Base-by-base conservation (phyloP, 2,797 vertebrate species). In the Tamandua tetradactyla region DNA sequence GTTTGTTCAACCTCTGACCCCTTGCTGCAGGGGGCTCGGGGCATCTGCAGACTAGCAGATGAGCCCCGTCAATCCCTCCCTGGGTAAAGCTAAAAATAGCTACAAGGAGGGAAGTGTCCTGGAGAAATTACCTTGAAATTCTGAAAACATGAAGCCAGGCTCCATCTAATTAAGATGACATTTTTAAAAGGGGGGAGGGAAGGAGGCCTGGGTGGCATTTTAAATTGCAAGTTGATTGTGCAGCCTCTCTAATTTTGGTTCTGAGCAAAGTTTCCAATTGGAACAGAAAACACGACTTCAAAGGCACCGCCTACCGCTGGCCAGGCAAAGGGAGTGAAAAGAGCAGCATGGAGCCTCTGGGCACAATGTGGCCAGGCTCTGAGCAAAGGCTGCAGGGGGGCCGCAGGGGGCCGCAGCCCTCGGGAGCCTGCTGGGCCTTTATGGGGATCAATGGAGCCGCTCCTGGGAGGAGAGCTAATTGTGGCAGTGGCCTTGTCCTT, bases 121-220 rank as follows among this genome's bases (percentile, higher is more conserved):
- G 47, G 89, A 97, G 97, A 96, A 96, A 97, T 97, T 37, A 9
- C 94, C 97, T 92, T 83, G n/a, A 92, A 96, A 96, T 87, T 91
- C 20, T 52, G 30, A 87, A 97, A 97, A 27, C 85, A 81, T 83
- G 76, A 91, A 62, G 64, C 59, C 69, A 66, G 72, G 71, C 91
- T 83, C 93, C 96, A 10, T 91, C 95, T 96, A 97, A 97, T 97
- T 93, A 96, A 95, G 87, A 96, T 97, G 97, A 93, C 96, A 95
- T 96, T 97, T 96, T 89, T 49, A 71, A 88, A 82, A n/a, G 32
- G n/a, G 55, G 12, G 30, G 11, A 1, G 14, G 15, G 71, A n/a
- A n/a, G 72, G 74, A 83, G 25, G 55, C 92, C 87, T 76, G 14
- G 25, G 35, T 0, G 0, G 59, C 64, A 78, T 87, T 96, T 94